Evolutionary conservation across 2,888 invertebrate genomes (phyloP).

Genomic region (Esperia sulphurella): DNA sequence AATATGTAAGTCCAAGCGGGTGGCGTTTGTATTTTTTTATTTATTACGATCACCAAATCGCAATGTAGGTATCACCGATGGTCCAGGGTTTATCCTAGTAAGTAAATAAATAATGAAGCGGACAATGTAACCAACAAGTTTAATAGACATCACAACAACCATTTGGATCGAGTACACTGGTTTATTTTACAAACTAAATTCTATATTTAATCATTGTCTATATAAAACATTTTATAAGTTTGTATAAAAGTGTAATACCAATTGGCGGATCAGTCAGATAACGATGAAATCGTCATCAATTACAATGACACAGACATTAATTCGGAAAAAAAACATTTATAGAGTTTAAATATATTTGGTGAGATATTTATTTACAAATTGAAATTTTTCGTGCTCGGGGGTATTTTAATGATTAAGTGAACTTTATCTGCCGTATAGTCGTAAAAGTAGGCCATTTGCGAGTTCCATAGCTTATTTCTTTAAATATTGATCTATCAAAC

Average conservation of each 20-base stretch:
- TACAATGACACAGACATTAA: neutral
- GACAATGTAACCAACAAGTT: constrained; percentile 63
- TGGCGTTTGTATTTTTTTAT: too few species aligned
- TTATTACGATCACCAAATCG: too few species aligned
- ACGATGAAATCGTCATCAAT: constrained; percentile 19
- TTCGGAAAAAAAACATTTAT: too few species aligned
- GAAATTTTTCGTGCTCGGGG: neutral
- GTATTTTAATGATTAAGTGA: too few species aligned
- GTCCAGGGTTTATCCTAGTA: too few species aligned
- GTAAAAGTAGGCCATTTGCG: constrained; percentile 10
- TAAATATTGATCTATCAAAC: neutral
- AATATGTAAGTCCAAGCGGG: too few species aligned
- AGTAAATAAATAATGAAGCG: neutral
- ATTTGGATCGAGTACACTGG: constrained; percentile 67
- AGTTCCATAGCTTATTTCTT: neutral
- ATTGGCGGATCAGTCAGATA: constrained; percentile 46
- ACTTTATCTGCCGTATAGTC: too few species aligned
- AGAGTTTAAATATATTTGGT: too few species aligned
- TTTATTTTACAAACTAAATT: constrained; percentile 12
- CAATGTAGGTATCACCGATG: too few species aligned
- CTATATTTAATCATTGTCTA: neutral
- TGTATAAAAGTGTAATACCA: constrained; percentile 37
- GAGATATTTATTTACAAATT: neutral
- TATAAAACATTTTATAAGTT: constrained; percentile 31
- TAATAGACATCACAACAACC: constrained; percentile 79